These are phyloP conservation scores for Callorhinus ursinus DNA, from an alignment of 2,113 vertebrate genomes.

Conservation along the genomic window DNA sequence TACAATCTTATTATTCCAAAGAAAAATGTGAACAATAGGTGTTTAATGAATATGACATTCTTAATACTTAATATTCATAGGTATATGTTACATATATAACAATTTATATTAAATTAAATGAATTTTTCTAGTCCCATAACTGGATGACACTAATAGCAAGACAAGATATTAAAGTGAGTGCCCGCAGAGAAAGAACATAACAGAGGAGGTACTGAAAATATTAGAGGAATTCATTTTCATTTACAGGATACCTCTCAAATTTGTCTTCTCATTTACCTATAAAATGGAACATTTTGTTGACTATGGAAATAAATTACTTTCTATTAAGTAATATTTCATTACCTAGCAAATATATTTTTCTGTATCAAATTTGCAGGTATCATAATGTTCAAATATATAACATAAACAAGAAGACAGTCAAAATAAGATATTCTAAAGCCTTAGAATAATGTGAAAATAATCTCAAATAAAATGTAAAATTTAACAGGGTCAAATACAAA, in stretches of 20 bases:
- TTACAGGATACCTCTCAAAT: not conserved
- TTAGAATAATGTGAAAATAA: not conserved
- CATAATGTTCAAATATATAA: not conserved
- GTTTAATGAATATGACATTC: not conserved
- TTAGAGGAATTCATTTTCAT: not conserved
- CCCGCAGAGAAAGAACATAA: not conserved
- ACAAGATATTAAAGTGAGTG: not conserved
- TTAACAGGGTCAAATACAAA: not conserved
- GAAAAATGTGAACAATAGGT: not conserved
- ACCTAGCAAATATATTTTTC: not conserved
- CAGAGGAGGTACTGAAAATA: not conserved
- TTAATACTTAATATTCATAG: not conserved
- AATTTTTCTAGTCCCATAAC: not conserved
- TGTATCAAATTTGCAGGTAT: not conserved
- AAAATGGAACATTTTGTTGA: not conserved
- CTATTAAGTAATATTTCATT: not conserved
- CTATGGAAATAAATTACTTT: not conserved
- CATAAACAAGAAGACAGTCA: not conserved
- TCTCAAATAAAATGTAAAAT: not conserved
- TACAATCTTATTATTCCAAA: not conserved
- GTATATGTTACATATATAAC: not conserved
- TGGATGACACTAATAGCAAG: not conserved
- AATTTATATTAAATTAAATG: slow-evolving; percentile 22
- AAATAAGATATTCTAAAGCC: not conserved
- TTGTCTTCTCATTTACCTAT: not conserved